phyloP scores from a whole-genome alignment of 2,888 invertebrate species.

The Eupsilia transversa region DNA sequence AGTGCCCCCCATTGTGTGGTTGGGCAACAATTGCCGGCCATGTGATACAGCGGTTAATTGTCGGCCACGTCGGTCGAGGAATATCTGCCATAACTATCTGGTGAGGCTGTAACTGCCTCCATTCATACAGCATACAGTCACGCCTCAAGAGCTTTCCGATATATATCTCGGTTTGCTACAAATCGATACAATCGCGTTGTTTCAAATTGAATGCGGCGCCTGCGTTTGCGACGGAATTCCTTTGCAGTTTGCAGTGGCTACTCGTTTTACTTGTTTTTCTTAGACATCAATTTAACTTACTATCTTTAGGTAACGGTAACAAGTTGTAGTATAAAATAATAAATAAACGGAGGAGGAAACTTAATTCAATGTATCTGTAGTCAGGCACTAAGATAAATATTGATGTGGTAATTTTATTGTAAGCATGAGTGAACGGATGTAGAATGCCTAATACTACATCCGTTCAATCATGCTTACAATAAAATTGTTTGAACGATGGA shows the following conservation, averaged over 20 bases:
- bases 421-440: too few relatives aligned
- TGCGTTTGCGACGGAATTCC: conserved; percentile 56
- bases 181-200: conserved; percentile 70
- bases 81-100: conserved; percentile 74
- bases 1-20: conserved; percentile 76
- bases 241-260: conserved; percentile 32
- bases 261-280: conserved; percentile 54
- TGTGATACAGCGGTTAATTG: conserved; percentile 75
- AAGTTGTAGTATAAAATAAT: conserved; percentile 17
- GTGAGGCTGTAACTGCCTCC: conserved; percentile 72
- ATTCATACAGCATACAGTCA: conserved; percentile 85
- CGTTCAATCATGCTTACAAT: conserved; percentile 12
- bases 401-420: too few relatives aligned
- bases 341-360: not conserved
- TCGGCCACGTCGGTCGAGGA: conserved; percentile 63
- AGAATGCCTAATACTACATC: too few relatives aligned
- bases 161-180: conserved; percentile 68
- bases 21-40: conserved; percentile 69
- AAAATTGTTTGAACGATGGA: conserved; percentile 33
- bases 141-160: conserved; percentile 79
- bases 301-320: conserved; percentile 28
- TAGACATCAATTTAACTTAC: conserved; percentile 7
- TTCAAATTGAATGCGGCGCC: conserved; percentile 60
- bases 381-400: conserved; percentile 1
- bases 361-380: not conserved